A percentile compares a stretch with the other conserved stretches of the same genome.
Conservation (phyloP, 2,113 vertebrate species). For the human (Homo sapiens) region GRCh38 chr3:30818001-30818500, state of each 20-base stretch:
- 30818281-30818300: not conserved
- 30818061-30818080: not conserved
- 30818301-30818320: not conserved
- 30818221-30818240: not conserved
- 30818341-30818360: not conserved
- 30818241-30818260: not conserved
- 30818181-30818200: not conserved
- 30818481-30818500: not conserved
- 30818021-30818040: constrained; percentile 26
- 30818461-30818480: not conserved
- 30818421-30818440: not conserved
- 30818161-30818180: not conserved
- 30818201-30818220: not conserved
- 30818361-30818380: not conserved
- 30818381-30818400: not conserved
- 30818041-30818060: not conserved
- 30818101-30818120: not conserved
- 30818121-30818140: too few species aligned
- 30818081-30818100: not conserved
- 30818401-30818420: not conserved
- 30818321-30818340: not conserved
- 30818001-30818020: not conserved
- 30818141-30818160: not conserved
- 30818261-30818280: not conserved
- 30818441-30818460: not conserved